Evolutionary conservation across 2,888 invertebrate species (phyloP).

Genomic region (Philopedon plagiatum): DNA sequence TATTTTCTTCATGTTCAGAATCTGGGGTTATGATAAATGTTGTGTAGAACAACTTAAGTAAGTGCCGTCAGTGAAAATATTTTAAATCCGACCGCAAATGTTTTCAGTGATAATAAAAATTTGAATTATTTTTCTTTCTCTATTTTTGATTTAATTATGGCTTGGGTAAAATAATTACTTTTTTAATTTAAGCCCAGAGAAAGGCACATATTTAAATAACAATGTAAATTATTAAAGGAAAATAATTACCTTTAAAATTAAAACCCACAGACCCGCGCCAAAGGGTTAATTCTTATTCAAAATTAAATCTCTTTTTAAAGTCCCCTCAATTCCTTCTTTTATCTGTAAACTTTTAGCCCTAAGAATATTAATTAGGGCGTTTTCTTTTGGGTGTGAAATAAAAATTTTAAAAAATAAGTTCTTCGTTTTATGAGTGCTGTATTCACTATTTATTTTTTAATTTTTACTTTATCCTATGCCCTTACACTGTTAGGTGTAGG

Average conservation of each 20-base stretch:
- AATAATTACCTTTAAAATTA: slow-evolving; percentile 40
- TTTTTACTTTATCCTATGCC: no score
- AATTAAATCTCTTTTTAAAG: slow-evolving; percentile 27
- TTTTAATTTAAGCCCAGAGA: neutral
- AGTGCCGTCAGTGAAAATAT: no score
- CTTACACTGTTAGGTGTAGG: no score
- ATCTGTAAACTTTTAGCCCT: slow-evolving; percentile 22
- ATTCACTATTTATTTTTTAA: no score
- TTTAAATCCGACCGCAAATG: no score
- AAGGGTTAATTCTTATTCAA: slow-evolving; percentile 42
- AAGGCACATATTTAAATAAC: slow-evolving; percentile 31
- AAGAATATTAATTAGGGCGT: slow-evolving; percentile 26
- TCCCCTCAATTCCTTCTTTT: slow-evolving; percentile 25
- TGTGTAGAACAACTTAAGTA: no score
- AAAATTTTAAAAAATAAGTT: neutral
- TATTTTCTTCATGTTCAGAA: no score
- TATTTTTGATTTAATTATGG: slow-evolving; percentile 2
- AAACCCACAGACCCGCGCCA: slow-evolving; percentile 13
- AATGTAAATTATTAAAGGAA: slow-evolving; percentile 40
- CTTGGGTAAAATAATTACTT: neutral
- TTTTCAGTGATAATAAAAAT: no score
- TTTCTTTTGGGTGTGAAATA: neutral
- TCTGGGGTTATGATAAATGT: no score
- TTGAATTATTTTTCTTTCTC: neutral
- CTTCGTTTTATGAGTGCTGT: no score